These are phyloP conservation scores for Colistium nudipinnis DNA, from an alignment of 2,113 vertebrate genomes.

Conservation along the genomic window DNA sequence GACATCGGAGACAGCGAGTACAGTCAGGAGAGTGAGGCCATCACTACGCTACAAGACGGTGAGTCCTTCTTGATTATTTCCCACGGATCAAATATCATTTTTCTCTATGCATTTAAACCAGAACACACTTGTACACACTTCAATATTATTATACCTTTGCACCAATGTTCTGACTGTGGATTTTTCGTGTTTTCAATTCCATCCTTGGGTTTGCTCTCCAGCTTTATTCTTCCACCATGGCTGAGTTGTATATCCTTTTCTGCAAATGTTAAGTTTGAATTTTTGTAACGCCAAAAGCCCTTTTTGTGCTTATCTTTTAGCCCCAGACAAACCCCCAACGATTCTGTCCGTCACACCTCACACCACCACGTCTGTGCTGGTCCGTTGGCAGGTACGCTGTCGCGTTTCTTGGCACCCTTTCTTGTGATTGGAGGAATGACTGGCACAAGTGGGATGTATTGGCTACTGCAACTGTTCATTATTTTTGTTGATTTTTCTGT, in stretches of 20 bases:
- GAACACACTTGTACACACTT: constrained; percentile 3
- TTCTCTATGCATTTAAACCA: constrained; percentile 4
- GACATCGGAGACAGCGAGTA: constrained; percentile 98
- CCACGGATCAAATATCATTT: too few relatives aligned
- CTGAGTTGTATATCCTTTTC: constrained; percentile 54
- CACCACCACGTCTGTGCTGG: constrained; percentile 95
- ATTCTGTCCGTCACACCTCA: constrained; percentile 94
- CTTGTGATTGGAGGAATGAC: constrained; percentile 1
- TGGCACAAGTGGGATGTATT: not conserved
- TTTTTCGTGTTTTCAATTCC: constrained; percentile 39
- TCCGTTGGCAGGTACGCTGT: constrained; percentile 92
- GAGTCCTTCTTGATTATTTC: constrained; percentile 62
- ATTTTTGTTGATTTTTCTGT: not conserved
- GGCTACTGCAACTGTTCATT: too few relatives aligned
- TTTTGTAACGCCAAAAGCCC: constrained; percentile 13
- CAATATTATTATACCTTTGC: constrained; percentile 11
- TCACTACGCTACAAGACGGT: constrained; percentile 97
- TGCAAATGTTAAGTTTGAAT: constrained; percentile 21
- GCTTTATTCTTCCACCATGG: constrained; percentile 34
- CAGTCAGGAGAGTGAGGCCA: constrained; percentile 93
- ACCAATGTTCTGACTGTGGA: constrained; percentile 31
- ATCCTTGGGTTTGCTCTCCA: constrained; percentile 6
- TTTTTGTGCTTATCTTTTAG: constrained; percentile 69
- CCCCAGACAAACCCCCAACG: constrained; percentile 91
- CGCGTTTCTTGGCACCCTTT: not conserved